Evolutionary conservation across 2,113 vertebrate species (phyloP).

Genomic region (Lethenteron reissneri): DNA sequence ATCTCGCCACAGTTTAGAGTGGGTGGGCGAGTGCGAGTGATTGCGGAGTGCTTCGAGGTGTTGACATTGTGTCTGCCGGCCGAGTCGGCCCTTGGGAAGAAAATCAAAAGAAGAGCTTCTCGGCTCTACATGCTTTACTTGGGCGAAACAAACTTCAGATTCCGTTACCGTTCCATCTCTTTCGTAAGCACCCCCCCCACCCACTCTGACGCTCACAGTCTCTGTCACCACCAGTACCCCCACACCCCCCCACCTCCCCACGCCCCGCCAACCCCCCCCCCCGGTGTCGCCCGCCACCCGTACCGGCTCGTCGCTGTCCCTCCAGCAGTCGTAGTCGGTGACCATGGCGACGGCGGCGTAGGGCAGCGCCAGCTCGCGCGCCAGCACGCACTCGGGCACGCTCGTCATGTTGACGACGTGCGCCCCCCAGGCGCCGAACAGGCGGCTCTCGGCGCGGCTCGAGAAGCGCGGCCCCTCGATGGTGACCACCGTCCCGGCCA

Average conservation of each 20-base stretch:
- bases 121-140: not conserved
- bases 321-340: slow-evolving; percentile 96
- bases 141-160: not conserved
- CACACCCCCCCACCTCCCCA: no score
- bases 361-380: slow-evolving; percentile 73
- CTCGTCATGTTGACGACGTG: slow-evolving; percentile 97
- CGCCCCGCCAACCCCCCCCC: no score
- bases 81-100: no score
- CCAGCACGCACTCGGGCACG: slow-evolving; percentile 78
- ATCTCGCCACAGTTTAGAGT: no score
- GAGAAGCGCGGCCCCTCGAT: slow-evolving; percentile 88
- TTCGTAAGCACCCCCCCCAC: not conserved
- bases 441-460: slow-evolving; percentile 60
- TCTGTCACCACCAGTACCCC: not conserved
- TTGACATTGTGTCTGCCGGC: no score
- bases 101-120: no score
- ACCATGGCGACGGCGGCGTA: slow-evolving; percentile 90
- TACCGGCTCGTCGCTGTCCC: slow-evolving; percentile 76
- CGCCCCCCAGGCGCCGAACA: slow-evolving; percentile 75
- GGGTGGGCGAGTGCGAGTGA: no score
- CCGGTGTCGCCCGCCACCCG: slow-evolving; percentile 16
- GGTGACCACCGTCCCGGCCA: slow-evolving; percentile 55
- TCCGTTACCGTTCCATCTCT: not conserved
- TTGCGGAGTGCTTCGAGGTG: no score
- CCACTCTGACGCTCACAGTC: not conserved